These are phyloP conservation scores for Tiphia femorata DNA, from an alignment of 2,888 invertebrate genomes.

Conservation along the genomic window DNA sequence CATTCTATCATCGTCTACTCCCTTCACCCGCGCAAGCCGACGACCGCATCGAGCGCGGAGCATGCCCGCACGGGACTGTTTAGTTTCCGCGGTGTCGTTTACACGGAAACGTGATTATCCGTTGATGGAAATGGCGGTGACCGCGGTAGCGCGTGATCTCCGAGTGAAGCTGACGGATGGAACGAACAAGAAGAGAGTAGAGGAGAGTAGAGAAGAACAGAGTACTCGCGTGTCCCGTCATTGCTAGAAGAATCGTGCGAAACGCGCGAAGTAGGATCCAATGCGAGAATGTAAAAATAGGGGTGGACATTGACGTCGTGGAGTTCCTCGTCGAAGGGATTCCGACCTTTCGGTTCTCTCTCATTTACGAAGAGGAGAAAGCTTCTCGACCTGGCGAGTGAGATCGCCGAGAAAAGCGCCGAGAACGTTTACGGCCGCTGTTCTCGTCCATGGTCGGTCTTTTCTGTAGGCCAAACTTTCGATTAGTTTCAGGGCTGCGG, in stretches of 20 bases:
- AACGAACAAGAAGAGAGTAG: not conserved
- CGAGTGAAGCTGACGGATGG: too few relatives aligned
- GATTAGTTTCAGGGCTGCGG: slow-evolving; percentile 13
- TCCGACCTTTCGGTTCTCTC: too few relatives aligned
- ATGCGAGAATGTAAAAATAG: too few relatives aligned
- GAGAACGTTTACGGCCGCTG: too few relatives aligned
- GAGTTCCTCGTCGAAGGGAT: too few relatives aligned
- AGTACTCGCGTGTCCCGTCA: too few relatives aligned
- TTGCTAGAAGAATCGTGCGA: too few relatives aligned
- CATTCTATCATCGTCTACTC: not conserved
- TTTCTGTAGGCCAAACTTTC: slow-evolving; percentile 12
- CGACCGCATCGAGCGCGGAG: not conserved
- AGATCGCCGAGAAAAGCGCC: not conserved
- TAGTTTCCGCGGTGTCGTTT: slow-evolving; percentile 7
- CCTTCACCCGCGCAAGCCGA: not conserved
- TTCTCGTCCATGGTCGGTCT: not conserved
- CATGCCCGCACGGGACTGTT: slow-evolving; percentile 5
- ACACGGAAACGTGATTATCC: slow-evolving; percentile 18
- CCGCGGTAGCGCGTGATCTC: slow-evolving; percentile 19
- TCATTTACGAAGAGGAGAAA: too few relatives aligned
- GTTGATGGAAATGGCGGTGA: slow-evolving; percentile 19
- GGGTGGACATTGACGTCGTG: too few relatives aligned
- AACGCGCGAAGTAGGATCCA: too few relatives aligned
- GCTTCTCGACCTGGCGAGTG: too few relatives aligned
- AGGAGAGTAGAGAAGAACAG: too few relatives aligned